Evolutionary conservation across 2,888 invertebrate genomes (phyloP).

Genomic region (Escarpia spicata): DNA sequence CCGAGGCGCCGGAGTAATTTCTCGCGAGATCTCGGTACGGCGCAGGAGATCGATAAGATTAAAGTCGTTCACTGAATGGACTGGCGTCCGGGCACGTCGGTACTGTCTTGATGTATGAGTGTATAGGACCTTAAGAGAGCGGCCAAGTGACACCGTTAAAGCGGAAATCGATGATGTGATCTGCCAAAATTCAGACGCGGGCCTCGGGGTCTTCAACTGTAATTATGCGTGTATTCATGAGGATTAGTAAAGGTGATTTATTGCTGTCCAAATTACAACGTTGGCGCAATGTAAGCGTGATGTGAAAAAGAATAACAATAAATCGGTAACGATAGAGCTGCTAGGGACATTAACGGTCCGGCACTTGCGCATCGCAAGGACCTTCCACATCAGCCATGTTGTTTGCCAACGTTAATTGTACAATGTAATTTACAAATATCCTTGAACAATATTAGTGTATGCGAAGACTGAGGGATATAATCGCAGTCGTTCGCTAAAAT

Average conservation of each 20-base stretch:
- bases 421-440: background rate
- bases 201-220: background rate
- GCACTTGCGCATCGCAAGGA: background rate
- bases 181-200: background rate
- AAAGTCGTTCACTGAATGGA: background rate
- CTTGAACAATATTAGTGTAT: background rate
- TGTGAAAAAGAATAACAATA: conserved; percentile 5
- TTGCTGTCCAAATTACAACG: background rate
- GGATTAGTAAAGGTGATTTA: background rate
- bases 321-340: background rate
- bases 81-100: background rate
- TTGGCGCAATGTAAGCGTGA: background rate
- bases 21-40: background rate
- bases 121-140: background rate
- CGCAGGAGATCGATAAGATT: background rate
- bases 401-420: background rate
- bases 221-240: conserved; percentile 7
- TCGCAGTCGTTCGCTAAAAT: no score
- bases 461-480: no score
- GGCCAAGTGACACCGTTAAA: conserved; percentile 6
- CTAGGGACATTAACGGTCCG: background rate
- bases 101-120: background rate
- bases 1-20: background rate
- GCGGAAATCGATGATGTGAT: conserved; percentile 3
- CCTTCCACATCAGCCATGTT: background rate